Conservation (phyloP, 1,140 invertebrate species). For the Drosophila bifasciata region DNA sequence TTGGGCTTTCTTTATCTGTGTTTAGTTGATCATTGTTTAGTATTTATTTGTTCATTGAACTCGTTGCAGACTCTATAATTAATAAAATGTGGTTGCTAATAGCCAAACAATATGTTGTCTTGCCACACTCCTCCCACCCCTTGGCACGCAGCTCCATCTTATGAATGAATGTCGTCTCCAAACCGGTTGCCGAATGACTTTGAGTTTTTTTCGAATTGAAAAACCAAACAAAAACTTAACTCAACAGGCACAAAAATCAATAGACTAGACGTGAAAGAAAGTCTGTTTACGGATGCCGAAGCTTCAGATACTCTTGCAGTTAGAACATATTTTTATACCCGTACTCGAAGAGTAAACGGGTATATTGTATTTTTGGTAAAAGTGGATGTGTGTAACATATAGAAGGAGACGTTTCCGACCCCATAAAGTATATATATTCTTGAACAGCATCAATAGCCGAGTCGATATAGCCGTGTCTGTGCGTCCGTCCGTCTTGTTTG, state of each 20-base stretch:
- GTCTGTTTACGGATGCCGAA: constrained; percentile 17
- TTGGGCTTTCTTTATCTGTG: no score
- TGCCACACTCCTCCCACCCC: background rate
- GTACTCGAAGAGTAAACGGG: no score
- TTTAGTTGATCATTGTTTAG: no score
- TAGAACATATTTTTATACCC: no score
- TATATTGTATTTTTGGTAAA: no score
- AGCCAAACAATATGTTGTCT: constrained; percentile 64
- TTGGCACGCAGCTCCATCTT: background rate
- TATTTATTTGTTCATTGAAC: constrained; percentile 43
- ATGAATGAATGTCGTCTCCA: background rate
- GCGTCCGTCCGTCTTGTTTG: no score
- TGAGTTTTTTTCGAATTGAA: constrained; percentile 44
- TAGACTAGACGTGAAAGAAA: constrained; percentile 9
- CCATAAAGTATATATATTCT: no score
- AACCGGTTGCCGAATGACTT: constrained; percentile 59
- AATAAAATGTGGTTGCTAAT: constrained; percentile 73
- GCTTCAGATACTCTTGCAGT: constrained; percentile 11
- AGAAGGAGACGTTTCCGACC: no score
- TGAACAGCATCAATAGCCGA: no score
- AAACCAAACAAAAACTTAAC: constrained; percentile 21
- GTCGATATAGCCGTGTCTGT: no score
- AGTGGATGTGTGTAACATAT: no score
- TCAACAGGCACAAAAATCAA: constrained; percentile 8
- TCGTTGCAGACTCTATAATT: constrained; percentile 52